A percentile compares a stretch with the other conserved stretches of the same genome.
Evolutionary conservation across 2,113 vertebrate genomes (phyloP).

Genomic region (Ginglymostoma cirratum): DNA sequence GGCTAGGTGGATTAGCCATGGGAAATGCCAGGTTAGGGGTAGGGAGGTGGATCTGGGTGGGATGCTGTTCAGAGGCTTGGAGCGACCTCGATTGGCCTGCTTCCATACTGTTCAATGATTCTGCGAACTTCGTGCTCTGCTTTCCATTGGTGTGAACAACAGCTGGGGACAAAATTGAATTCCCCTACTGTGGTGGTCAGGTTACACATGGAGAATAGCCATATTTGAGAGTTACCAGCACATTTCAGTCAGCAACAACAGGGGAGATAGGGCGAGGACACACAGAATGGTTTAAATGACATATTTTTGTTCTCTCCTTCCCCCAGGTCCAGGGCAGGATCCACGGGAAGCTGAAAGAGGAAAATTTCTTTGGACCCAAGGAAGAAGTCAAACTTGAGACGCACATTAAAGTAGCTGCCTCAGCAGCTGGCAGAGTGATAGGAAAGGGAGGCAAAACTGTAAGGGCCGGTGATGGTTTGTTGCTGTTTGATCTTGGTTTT

Average conservation of each 20-base stretch:
- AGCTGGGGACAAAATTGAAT: not conserved
- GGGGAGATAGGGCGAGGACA: not conserved
- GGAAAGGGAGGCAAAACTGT: conserved; percentile 35
- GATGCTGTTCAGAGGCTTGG: no score
- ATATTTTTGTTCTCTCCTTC: no score
- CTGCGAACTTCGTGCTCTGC: not conserved
- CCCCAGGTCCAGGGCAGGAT: conserved; percentile 78
- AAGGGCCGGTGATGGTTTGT: not conserved
- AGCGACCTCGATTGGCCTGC: no score
- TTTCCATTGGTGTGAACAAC: not conserved
- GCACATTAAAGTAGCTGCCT: conserved; percentile 29
- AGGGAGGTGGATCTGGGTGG: no score
- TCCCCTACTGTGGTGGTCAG: not conserved
- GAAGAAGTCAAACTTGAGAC: conserved; percentile 36
- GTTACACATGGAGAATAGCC: not conserved
- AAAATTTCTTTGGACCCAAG: conserved; percentile 36
- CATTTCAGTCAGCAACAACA: not conserved
- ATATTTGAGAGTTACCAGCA: not conserved
- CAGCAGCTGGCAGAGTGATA: conserved; percentile 14
- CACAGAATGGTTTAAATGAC: not conserved
- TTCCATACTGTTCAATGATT: no score
- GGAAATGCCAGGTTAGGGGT: no score
- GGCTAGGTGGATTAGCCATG: no score
- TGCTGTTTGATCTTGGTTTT: not conserved
- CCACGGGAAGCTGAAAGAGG: conserved; percentile 79